Conservation (phyloP, 2,888 invertebrate species). For the Gortyna flavago region DNA sequence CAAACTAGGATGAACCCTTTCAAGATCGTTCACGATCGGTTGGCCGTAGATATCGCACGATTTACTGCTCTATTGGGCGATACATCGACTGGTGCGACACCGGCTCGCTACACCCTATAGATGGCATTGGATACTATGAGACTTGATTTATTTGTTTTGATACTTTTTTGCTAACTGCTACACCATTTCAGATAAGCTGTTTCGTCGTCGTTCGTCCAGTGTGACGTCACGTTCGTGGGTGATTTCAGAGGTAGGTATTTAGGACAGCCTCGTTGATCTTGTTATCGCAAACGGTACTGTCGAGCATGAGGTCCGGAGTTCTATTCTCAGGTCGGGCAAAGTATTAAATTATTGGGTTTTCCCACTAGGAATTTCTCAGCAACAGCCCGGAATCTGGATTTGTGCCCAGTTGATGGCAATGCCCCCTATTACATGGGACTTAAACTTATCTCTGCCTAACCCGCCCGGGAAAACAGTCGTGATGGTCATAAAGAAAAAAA, state of each 20-base stretch:
- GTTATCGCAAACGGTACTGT: not conserved
- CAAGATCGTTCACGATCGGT: conserved; percentile 74
- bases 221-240: not conserved
- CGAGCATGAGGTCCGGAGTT: not conserved
- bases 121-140: conserved; percentile 55
- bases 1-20: conserved; percentile 20
- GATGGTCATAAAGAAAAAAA: too few species aligned
- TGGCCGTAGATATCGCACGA: conserved; percentile 72
- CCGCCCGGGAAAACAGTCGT: too few species aligned
- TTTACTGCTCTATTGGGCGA: conserved; percentile 79
- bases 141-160: conserved; percentile 48
- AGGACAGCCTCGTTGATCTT: not conserved
- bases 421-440: not conserved
- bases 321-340: not conserved
- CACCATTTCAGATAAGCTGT: not conserved
- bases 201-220: not conserved
- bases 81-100: conserved; percentile 75
- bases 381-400: not conserved
- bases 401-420: not conserved
- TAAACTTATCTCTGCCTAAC: too few species aligned
- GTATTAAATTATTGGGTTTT: not conserved
- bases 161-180: conserved; percentile 23
- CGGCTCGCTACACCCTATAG: conserved; percentile 54
- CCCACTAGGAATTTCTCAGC: not conserved
- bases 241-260: not conserved